Percentiles rank a stretch among this genome's conserved stretches.
Evolutionary conservation across 1,140 invertebrate genomes (phyloP).

Genomic region (Galendromus occidentalis): DNA sequence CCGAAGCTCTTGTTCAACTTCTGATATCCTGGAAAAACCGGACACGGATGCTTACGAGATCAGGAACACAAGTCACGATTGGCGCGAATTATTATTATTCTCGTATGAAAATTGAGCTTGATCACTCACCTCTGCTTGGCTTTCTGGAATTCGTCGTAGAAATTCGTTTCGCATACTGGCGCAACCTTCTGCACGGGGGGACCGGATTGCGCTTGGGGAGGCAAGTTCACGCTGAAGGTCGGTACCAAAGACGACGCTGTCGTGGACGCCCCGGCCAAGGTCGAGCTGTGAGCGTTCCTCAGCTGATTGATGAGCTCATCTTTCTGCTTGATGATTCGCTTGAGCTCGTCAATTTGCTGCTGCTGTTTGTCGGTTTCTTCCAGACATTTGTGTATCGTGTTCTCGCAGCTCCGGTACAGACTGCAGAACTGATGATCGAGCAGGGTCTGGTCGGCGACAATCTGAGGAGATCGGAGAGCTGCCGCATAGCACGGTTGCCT

Average conservation of each 20-base stretch:
- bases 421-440: slow-evolving; percentile 90
- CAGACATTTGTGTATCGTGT: slow-evolving; percentile 5
- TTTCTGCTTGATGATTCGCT: neutral
- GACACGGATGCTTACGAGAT: too few species aligned
- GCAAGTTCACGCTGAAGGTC: neutral
- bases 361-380: neutral
- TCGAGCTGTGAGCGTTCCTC: neutral
- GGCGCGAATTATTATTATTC: too few species aligned
- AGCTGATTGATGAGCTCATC: neutral
- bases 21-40: too few species aligned
- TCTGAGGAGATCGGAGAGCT: slow-evolving; percentile 79
- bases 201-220: neutral
- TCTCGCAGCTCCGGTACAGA: slow-evolving; percentile 31
- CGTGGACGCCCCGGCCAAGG: neutral
- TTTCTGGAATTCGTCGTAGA: neutral
- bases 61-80: too few species aligned
- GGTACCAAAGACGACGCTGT: neutral
- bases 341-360: neutral
- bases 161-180: neutral
- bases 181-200: neutral
- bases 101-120: too few species aligned
- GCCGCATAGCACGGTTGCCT: slow-evolving; percentile 73
- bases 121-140: neutral
- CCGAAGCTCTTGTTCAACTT: neutral
- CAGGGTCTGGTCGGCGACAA: slow-evolving; percentile 49